Base-by-base conservation (phyloP, 1,140 invertebrate species). In the Formica exsecta region DNA sequence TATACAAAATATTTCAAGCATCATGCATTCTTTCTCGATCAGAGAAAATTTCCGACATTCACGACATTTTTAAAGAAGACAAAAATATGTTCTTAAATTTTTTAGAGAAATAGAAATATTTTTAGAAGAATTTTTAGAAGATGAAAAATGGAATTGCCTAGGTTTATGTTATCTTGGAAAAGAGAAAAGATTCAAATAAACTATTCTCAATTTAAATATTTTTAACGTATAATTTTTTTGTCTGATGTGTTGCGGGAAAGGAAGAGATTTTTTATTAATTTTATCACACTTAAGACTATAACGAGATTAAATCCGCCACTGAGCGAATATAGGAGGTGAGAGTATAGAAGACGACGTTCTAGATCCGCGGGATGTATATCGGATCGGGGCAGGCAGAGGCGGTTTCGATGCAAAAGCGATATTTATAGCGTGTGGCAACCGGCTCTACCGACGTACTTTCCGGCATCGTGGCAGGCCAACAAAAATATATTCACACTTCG, bases 401-500 rank as follows among this genome's bases (percentile, higher is more conserved):
- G 88, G 89, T 92, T 93, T 93, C 90, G 92, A 94, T 94, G 92
- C 94, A 94, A 94, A 94, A 92, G 89, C 70, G 91, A 92, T 95
- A 95, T 95, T 95, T 93, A 95, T 95, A 95, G 94, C 92, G 75
- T 86, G 29, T n/a, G 73, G 88, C 88, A 86, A 90, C 88, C 88
- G 85, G 88, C 85, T 90, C 90, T 86, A 66, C 91, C 79, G 79
- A 87, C 88, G 91, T 90, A 93, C 92, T 95, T 95, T 94, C 92
- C 92, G 92, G 90, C 92, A 91, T 93, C 88, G 88, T 85, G 89
- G 90, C 91, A 89, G 88, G 91, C 93, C 92, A 94, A 94, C 92
- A 91, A 94, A 95, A 94, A 94, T 95, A 94, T 94, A 93, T 93
- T 93, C 91, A 90, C 92, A 92, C 91, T 91, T 89, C 86, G 90